phyloP scores from a whole-genome alignment of 2,113 vertebrate species.

The Oncorhynchus gorbuscha region DNA sequence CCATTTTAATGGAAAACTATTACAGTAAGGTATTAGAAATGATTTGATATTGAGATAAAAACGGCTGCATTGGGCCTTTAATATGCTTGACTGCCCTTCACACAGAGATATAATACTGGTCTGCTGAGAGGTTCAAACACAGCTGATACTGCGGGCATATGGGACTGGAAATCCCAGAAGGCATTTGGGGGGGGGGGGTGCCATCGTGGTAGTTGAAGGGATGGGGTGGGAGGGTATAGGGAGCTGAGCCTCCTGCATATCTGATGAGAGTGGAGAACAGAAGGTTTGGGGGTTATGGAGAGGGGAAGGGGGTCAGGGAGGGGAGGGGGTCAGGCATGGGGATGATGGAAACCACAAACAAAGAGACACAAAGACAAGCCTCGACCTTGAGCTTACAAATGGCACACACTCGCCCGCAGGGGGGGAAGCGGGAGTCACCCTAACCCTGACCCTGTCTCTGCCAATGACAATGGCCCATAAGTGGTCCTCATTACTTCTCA shows the following conservation, averaged over 20 bases:
- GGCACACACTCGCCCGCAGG: background rate
- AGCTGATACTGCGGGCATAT: constrained; percentile 13
- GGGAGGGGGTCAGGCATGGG: constrained; percentile 8
- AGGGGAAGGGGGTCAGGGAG: background rate
- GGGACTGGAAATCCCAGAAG: constrained; percentile 24
- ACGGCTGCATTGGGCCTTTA: no score
- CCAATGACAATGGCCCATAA: no score
- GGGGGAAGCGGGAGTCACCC: no score
- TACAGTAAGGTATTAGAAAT: no score
- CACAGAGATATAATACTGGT: background rate
- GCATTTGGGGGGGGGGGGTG: constrained; percentile 21
- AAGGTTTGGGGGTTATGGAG: constrained; percentile 27
- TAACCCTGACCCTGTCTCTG: no score
- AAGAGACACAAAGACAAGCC: constrained; percentile 4
- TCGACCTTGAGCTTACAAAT: constrained; percentile 8
- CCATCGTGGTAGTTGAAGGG: background rate
- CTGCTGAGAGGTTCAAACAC: constrained; percentile 5
- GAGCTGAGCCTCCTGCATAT: constrained; percentile 1
- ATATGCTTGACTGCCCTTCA: background rate
- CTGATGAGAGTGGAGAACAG: constrained; percentile 30
- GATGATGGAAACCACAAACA: constrained; percentile 7
- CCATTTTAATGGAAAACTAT: no score
- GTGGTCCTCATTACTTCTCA: no score
- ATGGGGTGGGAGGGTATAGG: background rate
- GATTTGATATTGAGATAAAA: no score